phyloP scores from a whole-genome alignment of 2,113 vertebrate genomes.

The Egretta garzetta region DNA sequence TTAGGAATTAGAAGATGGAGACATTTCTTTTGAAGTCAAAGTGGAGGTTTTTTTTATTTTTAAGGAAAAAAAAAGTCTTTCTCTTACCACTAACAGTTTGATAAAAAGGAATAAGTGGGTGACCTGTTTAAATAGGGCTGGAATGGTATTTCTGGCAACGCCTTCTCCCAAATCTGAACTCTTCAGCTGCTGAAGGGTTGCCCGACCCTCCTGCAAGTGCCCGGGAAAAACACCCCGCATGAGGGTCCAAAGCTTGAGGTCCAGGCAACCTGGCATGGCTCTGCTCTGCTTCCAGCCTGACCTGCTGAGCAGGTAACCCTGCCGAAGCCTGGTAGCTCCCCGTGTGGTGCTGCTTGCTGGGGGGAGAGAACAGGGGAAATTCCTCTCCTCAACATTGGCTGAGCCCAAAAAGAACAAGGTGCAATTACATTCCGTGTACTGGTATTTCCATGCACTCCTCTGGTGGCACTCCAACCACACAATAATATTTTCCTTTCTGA shows the following conservation, averaged over 20 bases:
- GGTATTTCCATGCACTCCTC: neutral
- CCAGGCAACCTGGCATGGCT: rapidly evolving
- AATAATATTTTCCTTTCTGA: slow-evolving; percentile 43
- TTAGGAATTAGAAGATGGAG: neutral
- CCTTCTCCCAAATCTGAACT: neutral
- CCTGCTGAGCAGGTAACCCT: neutral
- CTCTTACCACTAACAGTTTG: neutral
- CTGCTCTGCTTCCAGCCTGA: neutral
- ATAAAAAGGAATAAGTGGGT: neutral
- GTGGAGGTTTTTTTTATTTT: neutral
- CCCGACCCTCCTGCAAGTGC: neutral
- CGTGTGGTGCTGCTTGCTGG: rapidly evolving
- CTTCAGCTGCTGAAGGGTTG: neutral
- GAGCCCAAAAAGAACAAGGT: neutral
- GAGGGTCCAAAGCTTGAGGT: neutral
- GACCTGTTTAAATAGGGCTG: neutral
- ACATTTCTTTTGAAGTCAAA: neutral
- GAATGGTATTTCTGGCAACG: neutral
- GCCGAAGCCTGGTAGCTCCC: neutral
- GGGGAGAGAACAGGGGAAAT: neutral
- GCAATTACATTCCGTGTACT: rapidly evolving
- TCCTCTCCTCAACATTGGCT: neutral
- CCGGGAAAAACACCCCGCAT: neutral
- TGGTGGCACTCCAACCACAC: neutral
- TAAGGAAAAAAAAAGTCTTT: neutral